Base-by-base conservation (phyloP, 37 sponge, comb jelly and placozoan species). In the Diacarnus erythraeanus region DNA sequence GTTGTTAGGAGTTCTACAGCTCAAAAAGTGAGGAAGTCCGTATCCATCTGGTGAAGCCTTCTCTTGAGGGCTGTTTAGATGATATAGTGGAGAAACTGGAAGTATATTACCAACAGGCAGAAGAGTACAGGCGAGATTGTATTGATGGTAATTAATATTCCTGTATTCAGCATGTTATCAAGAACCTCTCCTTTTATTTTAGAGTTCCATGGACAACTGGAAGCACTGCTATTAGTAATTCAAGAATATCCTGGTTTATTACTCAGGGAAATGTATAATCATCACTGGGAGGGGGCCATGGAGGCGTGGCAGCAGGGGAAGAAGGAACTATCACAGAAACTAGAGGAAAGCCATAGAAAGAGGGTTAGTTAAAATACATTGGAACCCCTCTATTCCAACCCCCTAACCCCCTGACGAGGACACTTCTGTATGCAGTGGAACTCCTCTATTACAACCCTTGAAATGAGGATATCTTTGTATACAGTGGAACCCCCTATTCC, bases 81-180 rank as follows among this genome's bases (percentile, higher is more conserved):
- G 43, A 42, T 8, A 64, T 89, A 22, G 89, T 81, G 27, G 72
- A 35, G 20, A 73, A 76, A 6, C 64, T 79, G n/a, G 93, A 95
- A 70, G 58, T 77, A 33, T 93, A 93, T 51, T 73, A 81, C 10
- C 36, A 0, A 30, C 96, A 95, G 70, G 76, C 83, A 40, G 96
- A 95, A 69, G 80, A 85, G 64, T 95, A 95, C 72, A 72, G 93
- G 27, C 80, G 84, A 15, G 36, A 78, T 39, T 92, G 93, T 64
- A 93, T 92, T 79, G 77, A 78, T 72, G 94, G 94, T 93, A 47
- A n/a, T 21, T 59, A 37, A 59, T 5, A 36, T 21, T 60, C 38
- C 15, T 27, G 35, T 25, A 30, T 34, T 15, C 6, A 15, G 42
- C 12, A 25, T 1, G 59, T n/a, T 38, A 34, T 25, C 23, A 2